These are phyloP conservation scores for Glyphotaelius pellucidus DNA, from an alignment of 2,888 invertebrate genomes.

Conservation along the genomic window DNA sequence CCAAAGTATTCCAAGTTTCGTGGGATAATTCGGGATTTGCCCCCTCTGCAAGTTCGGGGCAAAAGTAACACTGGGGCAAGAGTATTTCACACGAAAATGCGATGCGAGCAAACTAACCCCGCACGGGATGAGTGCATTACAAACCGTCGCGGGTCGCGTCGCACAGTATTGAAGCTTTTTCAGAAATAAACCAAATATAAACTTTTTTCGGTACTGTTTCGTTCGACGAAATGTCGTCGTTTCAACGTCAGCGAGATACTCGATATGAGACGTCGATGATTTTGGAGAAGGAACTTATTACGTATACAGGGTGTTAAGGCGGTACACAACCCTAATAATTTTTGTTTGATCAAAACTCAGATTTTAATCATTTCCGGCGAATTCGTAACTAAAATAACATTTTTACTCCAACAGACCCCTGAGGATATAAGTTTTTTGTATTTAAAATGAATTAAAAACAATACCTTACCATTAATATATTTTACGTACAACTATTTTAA, in stretches of 20 bases:
- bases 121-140: not conserved
- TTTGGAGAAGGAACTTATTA: not conserved
- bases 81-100: conserved; percentile 5
- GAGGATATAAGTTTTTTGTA: too few relatives aligned
- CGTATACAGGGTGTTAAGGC: too few relatives aligned
- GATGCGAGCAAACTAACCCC: not conserved
- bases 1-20: conserved; percentile 15
- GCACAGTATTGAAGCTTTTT: not conserved
- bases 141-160: not conserved
- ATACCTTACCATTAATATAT: too few relatives aligned
- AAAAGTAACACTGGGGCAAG: conserved; percentile 2
- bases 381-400: too few relatives aligned
- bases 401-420: too few relatives aligned
- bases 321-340: too few relatives aligned
- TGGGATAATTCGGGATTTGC: conserved; percentile 27
- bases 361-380: too few relatives aligned
- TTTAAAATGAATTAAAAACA: too few relatives aligned
- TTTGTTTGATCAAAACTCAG: too few relatives aligned
- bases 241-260: not conserved
- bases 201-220: not conserved
- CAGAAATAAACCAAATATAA: not conserved
- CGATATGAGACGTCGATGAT: not conserved
- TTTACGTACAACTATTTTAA: too few relatives aligned
- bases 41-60: not conserved
- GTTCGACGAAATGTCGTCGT: not conserved